Evolutionary conservation across 1,140 invertebrate species (phyloP).

Genomic region (Cephus cinctus): DNA sequence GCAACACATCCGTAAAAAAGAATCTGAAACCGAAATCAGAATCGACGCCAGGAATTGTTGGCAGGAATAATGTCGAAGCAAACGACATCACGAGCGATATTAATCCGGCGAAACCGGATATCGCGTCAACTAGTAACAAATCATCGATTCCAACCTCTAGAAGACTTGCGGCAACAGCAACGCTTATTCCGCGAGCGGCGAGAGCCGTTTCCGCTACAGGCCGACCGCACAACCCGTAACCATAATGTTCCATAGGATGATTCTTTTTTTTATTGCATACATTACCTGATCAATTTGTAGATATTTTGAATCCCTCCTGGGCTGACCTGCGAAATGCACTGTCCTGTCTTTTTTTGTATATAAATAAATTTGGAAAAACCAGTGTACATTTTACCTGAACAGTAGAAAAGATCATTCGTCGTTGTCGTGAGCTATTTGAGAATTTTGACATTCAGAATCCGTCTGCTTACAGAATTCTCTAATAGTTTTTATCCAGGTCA

Average conservation of each 20-base stretch:
- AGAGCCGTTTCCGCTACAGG: slow-evolving; percentile 31
- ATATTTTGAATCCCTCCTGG: background rate
- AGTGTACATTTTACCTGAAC: background rate
- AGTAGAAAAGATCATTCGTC: too few relatives aligned
- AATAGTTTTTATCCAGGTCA: too few relatives aligned
- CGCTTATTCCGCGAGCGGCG: slow-evolving; percentile 34
- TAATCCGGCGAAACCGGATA: slow-evolving; percentile 16
- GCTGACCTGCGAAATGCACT: background rate
- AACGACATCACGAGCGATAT: slow-evolving; percentile 15
- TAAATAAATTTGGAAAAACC: background rate
- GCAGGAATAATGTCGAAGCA: slow-evolving; percentile 20
- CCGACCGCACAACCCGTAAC: slow-evolving; percentile 31
- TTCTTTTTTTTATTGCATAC: background rate
- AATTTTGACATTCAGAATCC: background rate
- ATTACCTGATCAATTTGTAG: background rate
- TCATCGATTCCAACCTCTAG: slow-evolving; percentile 44
- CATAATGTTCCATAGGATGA: background rate
- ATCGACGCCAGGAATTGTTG: background rate
- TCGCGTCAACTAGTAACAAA: slow-evolving; percentile 25
- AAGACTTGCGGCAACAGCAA: slow-evolving; percentile 31
- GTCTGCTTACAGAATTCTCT: too few relatives aligned
- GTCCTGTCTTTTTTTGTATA: background rate
- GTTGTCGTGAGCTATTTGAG: background rate
- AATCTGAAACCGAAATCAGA: slow-evolving; percentile 24
- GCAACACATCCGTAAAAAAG: slow-evolving; percentile 15